Conservation (phyloP, 2,888 invertebrate species). For the Pseudanteris insignis region DNA sequence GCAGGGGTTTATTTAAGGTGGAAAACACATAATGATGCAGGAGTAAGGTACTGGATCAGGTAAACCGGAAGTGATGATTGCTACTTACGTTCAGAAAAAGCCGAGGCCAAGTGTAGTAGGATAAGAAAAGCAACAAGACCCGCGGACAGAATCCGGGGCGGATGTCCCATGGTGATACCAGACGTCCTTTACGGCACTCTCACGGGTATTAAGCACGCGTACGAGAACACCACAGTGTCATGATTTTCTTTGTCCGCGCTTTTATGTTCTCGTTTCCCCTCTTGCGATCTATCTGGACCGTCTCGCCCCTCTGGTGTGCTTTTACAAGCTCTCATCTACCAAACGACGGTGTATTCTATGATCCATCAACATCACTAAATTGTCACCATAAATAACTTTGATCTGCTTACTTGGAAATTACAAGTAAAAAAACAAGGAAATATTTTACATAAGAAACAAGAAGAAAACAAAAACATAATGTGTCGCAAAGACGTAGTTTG, state of each 20-base stretch:
- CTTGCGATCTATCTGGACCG: conserved; percentile 45
- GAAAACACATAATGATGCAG: too few relatives aligned
- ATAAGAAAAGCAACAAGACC: conserved; percentile 54
- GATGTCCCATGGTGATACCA: conserved; percentile 57
- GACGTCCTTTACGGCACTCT: conserved; percentile 45
- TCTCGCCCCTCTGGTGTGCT: conserved; percentile 43
- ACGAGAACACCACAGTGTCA: conserved; percentile 62
- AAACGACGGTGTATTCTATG: conserved; percentile 30
- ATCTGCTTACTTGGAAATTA: too few relatives aligned
- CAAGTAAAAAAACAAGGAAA: too few relatives aligned
- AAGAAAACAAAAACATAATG: too few relatives aligned
- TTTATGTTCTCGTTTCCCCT: conserved; percentile 63
- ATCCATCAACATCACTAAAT: too few relatives aligned
- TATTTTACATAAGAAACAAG: too few relatives aligned
- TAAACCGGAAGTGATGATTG: conserved; percentile 20
- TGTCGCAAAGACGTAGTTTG: too few relatives aligned
- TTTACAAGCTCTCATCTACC: conserved; percentile 40
- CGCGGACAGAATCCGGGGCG: conserved; percentile 58
- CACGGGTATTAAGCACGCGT: conserved; percentile 51
- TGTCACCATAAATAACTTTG: conserved; percentile 15
- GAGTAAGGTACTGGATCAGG: conserved; percentile 2
- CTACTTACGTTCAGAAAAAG: conserved; percentile 55
- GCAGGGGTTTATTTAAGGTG: too few relatives aligned
- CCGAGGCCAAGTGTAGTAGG: conserved; percentile 47
- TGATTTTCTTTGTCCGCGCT: conserved; percentile 62